These are phyloP conservation scores for Biston betularia DNA, from an alignment of 2,888 invertebrate species.

Conservation along the genomic window DNA sequence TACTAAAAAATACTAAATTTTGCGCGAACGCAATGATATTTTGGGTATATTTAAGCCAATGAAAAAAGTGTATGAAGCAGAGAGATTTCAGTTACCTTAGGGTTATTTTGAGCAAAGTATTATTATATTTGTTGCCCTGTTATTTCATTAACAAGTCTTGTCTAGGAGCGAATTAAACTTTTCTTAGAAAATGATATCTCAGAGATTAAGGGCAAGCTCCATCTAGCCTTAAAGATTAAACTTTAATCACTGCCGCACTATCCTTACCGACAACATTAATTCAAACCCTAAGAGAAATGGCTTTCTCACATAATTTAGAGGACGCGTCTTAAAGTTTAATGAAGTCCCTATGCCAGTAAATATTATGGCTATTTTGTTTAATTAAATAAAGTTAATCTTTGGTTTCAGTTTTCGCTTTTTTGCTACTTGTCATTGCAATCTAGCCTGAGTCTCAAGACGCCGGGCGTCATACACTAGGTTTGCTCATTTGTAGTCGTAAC, in stretches of 20 bases:
- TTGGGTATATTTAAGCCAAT: no score
- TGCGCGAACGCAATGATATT: no score
- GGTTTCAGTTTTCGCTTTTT: not conserved
- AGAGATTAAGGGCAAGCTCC: constrained; percentile 7
- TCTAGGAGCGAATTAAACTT: not conserved
- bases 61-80: no score
- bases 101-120: no score
- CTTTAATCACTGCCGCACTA: constrained; percentile 37
- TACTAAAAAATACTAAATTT: no score
- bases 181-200: constrained; percentile 1
- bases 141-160: no score
- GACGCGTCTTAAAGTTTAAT: constrained; percentile 39
- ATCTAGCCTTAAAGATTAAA: constrained; percentile 28
- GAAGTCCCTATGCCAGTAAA: constrained; percentile 26
- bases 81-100: no score
- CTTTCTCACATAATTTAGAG: constrained; percentile 43
- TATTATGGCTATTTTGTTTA: constrained; percentile 15
- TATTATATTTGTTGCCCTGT: no score
- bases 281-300: constrained; percentile 41
- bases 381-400: constrained; percentile 18
- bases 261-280: constrained; percentile 40
- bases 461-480: no score
- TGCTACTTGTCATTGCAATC: not conserved
- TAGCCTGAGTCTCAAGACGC: no score
- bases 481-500: no score